Conservation (phyloP, 2,888 invertebrate species). For the Cantharis flavilabris region DNA sequence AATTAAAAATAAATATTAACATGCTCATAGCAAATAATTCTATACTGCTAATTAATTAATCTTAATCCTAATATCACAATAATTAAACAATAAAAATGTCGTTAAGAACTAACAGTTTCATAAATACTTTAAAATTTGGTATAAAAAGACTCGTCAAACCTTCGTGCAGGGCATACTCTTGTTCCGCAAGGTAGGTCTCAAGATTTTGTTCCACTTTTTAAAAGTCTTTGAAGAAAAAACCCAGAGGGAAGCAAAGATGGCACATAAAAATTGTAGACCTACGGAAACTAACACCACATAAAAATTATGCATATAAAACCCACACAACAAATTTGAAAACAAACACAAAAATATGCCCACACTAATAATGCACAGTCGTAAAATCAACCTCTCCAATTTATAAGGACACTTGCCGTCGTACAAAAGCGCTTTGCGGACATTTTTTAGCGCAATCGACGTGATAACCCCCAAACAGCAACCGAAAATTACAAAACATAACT, state of each 20-base stretch:
- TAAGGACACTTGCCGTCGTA: constrained; percentile 63
- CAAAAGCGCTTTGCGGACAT: constrained; percentile 67
- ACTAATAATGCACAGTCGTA: constrained; percentile 78
- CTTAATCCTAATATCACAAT: constrained; percentile 2
- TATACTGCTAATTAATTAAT: neutral
- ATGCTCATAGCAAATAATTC: neutral
- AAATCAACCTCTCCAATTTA: constrained; percentile 70
- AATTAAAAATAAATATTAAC: constrained; percentile 2
- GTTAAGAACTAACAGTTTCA: neutral
- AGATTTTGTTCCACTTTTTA: constrained; percentile 46
- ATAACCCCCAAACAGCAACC: constrained; percentile 74
- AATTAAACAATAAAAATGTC: neutral
- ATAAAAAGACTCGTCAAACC: constrained; percentile 31
- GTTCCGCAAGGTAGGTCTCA: constrained; percentile 38
- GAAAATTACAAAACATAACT: constrained; percentile 53
- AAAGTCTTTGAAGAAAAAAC: constrained; percentile 50
- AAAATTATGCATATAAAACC: constrained; percentile 43
- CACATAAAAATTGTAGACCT: constrained; percentile 43
- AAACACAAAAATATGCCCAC: constrained; percentile 77
- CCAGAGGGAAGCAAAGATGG: constrained; percentile 48
- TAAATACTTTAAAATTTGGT: neutral
- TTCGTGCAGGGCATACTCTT: constrained; percentile 41
- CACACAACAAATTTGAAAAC: constrained; percentile 70
- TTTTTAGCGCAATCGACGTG: constrained; percentile 76
- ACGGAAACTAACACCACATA: constrained; percentile 42